Evolutionary conservation across 2,113 vertebrate genomes (phyloP).

Genomic region (Onychorhynchus coronatus): DNA sequence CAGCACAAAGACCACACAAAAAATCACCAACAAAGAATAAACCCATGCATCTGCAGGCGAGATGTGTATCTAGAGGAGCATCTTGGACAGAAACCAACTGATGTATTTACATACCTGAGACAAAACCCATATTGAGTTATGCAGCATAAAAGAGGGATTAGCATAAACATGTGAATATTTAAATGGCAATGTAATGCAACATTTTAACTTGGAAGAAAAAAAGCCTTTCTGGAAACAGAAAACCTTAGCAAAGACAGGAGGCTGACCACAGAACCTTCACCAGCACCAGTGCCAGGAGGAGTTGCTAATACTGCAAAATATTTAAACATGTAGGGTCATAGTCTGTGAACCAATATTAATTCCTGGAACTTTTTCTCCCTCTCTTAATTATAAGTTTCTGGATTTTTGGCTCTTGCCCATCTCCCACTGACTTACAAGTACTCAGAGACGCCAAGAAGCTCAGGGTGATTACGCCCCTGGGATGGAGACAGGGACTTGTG

Average conservation of each 20-base stretch:
- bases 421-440: background rate
- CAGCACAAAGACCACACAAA: background rate
- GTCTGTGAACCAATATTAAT: conserved; percentile 24
- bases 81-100: background rate
- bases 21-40: background rate
- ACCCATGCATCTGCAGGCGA: background rate
- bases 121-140: background rate
- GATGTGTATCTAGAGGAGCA: background rate
- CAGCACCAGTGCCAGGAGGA: background rate
- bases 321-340: background rate
- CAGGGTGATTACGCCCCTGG: background rate
- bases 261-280: background rate
- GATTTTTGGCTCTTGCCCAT: conserved; percentile 11
- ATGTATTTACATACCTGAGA: background rate
- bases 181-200: background rate
- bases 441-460: background rate
- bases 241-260: background rate
- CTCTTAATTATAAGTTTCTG: conserved; percentile 21
- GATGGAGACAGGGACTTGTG: background rate
- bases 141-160: background rate
- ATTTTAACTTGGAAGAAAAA: background rate
- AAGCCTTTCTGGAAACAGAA: background rate
- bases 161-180: background rate
- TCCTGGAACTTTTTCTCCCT: background rate
- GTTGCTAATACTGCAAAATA: conserved; percentile 9